A percentile compares a stretch with the other conserved stretches of the same genome.
Evolutionary conservation across 2,113 vertebrate genomes (phyloP).

Genomic region (Paedocypris sp.): DNA sequence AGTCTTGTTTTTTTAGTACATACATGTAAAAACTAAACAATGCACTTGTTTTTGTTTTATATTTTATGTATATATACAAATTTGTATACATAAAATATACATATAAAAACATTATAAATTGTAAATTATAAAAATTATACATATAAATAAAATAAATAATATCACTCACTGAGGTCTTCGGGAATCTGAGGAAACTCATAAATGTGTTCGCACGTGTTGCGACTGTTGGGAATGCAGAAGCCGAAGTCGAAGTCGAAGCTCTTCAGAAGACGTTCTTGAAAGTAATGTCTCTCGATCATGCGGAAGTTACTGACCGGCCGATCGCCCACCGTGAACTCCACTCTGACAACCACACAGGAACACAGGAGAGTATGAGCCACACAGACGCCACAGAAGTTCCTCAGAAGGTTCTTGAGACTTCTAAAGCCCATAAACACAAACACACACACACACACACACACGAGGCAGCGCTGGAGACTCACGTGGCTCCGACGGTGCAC

Average conservation of each 20-base stretch:
- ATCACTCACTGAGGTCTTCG: conserved; percentile 86
- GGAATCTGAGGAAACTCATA: conserved; percentile 97
- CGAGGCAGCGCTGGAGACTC: conserved; percentile 50
- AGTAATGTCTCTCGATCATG: conserved; percentile 98
- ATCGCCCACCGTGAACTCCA: conserved; percentile 96
- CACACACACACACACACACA: neutral
- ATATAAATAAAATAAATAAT: neutral
- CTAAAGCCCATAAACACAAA: neutral
- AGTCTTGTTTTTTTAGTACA: no score
- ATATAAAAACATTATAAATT: no score
- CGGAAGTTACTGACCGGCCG: conserved; percentile 87
- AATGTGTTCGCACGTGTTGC: conserved; percentile 96
- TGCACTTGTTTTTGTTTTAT: no score
- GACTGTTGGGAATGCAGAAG: conserved; percentile 95
- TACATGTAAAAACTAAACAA: no score
- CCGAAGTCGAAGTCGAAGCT: conserved; percentile 98
- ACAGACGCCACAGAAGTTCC: neutral
- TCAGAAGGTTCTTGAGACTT: neutral
- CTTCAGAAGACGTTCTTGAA: conserved; percentile 88
- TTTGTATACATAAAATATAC: no score
- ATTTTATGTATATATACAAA: no score
- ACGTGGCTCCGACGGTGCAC: conserved; percentile 92
- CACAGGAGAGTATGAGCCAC: neutral
- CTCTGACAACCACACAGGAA: conserved; percentile 59
- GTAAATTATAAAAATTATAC: neutral